phyloP scores from a whole-genome alignment of 1,140 invertebrate genomes.

The Colletes gigas region DNA sequence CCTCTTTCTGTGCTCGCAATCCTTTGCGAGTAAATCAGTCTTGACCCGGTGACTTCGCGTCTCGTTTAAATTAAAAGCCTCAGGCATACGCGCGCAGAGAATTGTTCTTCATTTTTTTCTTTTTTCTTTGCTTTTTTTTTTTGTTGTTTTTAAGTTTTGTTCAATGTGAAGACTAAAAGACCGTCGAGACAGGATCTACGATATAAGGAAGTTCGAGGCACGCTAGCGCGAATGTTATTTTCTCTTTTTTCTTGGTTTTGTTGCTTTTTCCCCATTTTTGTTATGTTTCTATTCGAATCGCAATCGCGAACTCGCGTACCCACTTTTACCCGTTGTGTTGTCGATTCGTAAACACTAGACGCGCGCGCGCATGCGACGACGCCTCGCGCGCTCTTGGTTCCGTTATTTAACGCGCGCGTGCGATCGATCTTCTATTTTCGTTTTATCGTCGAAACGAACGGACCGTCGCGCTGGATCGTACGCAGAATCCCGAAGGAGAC shows the following conservation, averaged over 20 bases:
- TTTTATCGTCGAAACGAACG: conserved; percentile 16
- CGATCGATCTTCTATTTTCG: conserved; percentile 16
- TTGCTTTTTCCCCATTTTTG: conserved; percentile 16
- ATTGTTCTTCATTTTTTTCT: background rate
- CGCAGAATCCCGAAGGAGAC: conserved; percentile 12
- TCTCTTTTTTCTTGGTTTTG: conserved; percentile 13
- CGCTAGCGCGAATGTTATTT: conserved; percentile 50
- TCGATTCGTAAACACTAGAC: conserved; percentile 21
- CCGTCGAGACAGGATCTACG: conserved; percentile 36
- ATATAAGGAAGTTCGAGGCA: conserved; percentile 61
- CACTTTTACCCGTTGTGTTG: background rate
- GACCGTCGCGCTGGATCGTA: conserved; percentile 3
- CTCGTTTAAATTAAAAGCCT: conserved; percentile 71
- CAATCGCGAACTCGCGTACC: no score
- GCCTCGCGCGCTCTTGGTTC: background rate
- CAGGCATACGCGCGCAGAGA: conserved; percentile 70
- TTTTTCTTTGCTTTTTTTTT: background rate
- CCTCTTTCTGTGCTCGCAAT: conserved; percentile 13
- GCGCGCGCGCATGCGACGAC: background rate
- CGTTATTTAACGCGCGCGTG: background rate
- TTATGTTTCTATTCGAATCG: conserved; percentile 3
- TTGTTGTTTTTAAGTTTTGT: conserved; percentile 42
- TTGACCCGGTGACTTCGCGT: conserved; percentile 69
- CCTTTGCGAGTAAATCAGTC: conserved; percentile 68
- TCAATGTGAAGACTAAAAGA: conserved; percentile 42